Evolutionary conservation across 92 coral and sea anemone species (phyloP), one percentile per base, ranked within the genome.

Genomic region (Meandrina meandrites): DNA sequence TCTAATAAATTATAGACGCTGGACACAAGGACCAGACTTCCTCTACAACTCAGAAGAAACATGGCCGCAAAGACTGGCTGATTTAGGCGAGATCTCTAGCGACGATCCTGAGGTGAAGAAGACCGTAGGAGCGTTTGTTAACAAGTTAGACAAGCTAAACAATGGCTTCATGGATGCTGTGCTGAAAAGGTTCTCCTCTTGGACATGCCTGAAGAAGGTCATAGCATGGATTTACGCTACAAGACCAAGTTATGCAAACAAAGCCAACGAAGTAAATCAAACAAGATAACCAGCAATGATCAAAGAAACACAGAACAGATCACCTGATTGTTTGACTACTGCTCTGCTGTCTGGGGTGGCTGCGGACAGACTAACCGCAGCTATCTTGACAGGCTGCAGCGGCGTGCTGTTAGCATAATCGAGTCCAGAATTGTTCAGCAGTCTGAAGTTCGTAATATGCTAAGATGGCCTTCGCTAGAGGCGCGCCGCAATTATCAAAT

Each of bases 191-290:
- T 75, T 81, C 78, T 90, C 93, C 27, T 87, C 90, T 0, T 91
- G 91, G 91, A n/a, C 66, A 0, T 83, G 79, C 28, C 86, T 89
- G n/a, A 83, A 66, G 74, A 88, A 79, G 28, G 22, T 91, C 17
- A 58, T 91, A 30, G 93, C 93, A 1, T 91, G 93, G 93, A 91
- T 84, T 32, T 83, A 48, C 86, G 81, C 12, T 87, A 82, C 74
- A 78, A 77, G 76, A 45, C 16, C 17, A 81, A 73, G 50, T 36
- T 80, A 1, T 79, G 74, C 14, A 69, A 15, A 69, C 74, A 69
- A 15, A 9, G 0, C 14, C 40, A 69, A 31, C 32, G 34, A 13
- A 37, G 74, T 37, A 69, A 69, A 9, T 16, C 34, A 28, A 28
- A 69, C 74, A 1, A 69, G 34, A n/a, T 2, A 69, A 69, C 30